Base-by-base conservation (phyloP, 2,113 vertebrate genomes). In the Camelus bactrianus region DNA sequence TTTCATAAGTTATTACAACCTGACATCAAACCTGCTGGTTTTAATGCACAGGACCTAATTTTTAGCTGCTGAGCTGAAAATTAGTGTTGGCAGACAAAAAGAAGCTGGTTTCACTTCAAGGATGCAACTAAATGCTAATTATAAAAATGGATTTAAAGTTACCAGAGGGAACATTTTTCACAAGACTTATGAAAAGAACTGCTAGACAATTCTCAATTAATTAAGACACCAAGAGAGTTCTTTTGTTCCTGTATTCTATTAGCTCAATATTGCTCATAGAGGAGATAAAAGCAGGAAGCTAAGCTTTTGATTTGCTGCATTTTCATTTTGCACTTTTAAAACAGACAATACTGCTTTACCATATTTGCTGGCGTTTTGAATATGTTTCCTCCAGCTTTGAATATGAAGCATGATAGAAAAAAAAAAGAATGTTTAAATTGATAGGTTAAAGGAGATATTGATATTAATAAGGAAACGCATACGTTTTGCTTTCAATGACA, bases 1-100 rank as follows among this genome's bases (percentile, higher is more conserved):
- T 95, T 85, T 50, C 54, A 0, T 77, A 96, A 70, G 14, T 91
- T 15, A 60, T 46, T 24, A 82, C 3, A 42, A n/a, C 72, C 84
- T 94, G 93, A 8, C 30, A 86, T 92, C n/a, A 91, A 75, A 52
- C 92, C 89, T 88, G 96, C 92, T 96, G 90, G 0, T 35, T 97
- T 13, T 15, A 79, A 50, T 54, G 14, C 64, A 46, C 1, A 73
- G 0, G 62, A 95, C 15, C 10, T 0, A 67, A 16, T 77, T 80
- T 94, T 95, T 81, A 62, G 81, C 92, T 15, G 20, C 96, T 95
- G 97, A 96, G 95, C 62, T 94, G 94, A 91, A 95, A 97, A 95
- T 89, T 97, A 86, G 32, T 86, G 26, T 72, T 96, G 96, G 91
- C 94, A 96, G 82, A 56, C 46, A 90, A 28, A 50, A 92, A 82